Evolutionary conservation across 23 tunicate genomes (phyloP).

Genomic region (Halocynthia aurantium): DNA sequence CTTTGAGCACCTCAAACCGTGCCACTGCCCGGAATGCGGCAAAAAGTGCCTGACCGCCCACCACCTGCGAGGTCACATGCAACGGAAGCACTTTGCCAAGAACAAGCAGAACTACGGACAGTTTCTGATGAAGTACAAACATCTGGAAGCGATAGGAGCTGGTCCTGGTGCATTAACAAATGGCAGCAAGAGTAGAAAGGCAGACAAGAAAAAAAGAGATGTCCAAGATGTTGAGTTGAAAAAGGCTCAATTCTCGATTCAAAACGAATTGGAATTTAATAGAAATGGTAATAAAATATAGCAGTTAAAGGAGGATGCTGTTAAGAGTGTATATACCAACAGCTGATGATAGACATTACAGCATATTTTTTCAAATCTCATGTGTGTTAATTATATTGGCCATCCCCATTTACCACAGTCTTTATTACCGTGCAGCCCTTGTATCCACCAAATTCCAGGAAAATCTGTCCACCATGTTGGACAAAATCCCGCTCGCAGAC

Average conservation of each 20-base stretch:
- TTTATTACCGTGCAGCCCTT: no score
- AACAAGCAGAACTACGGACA: conserved; percentile 45
- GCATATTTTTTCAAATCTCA: background rate
- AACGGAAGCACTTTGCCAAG: conserved; percentile 81
- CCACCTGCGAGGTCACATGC: conserved; percentile 87
- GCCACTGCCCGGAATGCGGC: conserved; percentile 89
- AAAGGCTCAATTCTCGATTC: no score
- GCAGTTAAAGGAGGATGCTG: no score
- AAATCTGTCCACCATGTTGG: no score
- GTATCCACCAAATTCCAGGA: no score
- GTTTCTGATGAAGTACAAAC: conserved; percentile 45
- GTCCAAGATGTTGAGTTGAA: background rate
- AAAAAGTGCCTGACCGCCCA: conserved; percentile 64
- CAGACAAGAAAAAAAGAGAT: background rate
- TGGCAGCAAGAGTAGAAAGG: no score
- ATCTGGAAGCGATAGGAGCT: conserved; percentile 31
- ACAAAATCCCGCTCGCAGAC: no score
- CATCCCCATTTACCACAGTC: no score
- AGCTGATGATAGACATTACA: background rate
- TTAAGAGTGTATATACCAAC: no score
- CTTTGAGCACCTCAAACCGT: conserved; percentile 38
- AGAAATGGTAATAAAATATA: no score
- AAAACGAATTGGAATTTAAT: no score
- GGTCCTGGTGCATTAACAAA: conserved; percentile 12
- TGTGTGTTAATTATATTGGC: no score